These are phyloP conservation scores for Ceyx erithaca DNA, from an alignment of 2,797 vertebrate genomes.

Conservation along the genomic window DNA sequence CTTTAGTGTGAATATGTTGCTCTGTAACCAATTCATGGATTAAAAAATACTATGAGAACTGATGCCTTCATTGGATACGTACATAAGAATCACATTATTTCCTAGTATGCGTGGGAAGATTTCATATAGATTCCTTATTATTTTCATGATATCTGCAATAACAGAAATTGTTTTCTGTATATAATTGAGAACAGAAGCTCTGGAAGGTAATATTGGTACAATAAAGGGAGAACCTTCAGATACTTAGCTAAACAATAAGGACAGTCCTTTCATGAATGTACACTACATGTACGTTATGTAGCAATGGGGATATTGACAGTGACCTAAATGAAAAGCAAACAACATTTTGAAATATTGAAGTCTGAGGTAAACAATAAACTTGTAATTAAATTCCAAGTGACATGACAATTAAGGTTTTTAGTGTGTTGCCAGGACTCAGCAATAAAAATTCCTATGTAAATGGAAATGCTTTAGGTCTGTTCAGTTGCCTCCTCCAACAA, in stretches of 20 bases:
- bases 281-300: not conserved
- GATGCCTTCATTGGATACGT: rapidly evolving
- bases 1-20: not conserved
- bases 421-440: not conserved
- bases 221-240: not conserved
- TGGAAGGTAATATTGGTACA: not conserved
- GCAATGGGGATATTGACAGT: not conserved
- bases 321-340: not conserved
- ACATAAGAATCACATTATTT: not conserved
- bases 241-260: not conserved
- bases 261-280: not conserved
- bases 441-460: not conserved
- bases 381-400: not conserved
- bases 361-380: not conserved
- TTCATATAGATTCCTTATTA: not conserved
- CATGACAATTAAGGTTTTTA: not conserved
- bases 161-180: not conserved
- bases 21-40: not conserved
- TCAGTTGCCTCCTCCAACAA: not conserved
- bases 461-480: not conserved
- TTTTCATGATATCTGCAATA: not conserved
- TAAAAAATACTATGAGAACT: not conserved
- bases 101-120: not conserved
- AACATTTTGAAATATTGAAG: not conserved
- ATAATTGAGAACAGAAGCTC: not conserved